Base-by-base conservation (phyloP, 1,140 invertebrate species). In the Meloidogyne floridensis region DNA sequence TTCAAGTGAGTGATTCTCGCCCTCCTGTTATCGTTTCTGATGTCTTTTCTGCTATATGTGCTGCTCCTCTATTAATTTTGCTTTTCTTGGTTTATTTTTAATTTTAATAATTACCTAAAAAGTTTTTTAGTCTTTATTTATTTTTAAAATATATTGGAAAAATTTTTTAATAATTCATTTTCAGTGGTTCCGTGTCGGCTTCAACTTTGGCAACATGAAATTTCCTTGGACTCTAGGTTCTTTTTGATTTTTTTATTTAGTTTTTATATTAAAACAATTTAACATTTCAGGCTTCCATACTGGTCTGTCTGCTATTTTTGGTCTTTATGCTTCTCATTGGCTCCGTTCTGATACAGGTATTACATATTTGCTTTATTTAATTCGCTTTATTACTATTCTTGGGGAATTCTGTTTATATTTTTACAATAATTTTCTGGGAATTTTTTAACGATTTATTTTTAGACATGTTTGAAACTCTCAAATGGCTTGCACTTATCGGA, bases 381-480 rank as follows among this genome's bases (percentile, higher is more conserved):
- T 59, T 15, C 2, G 15, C 11, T 2, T 59, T 15, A 5, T 56
- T 56, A 59, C 13, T 11, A 59, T 15, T 15, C 15, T 59, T 15
- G 2, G 13, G 11, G 11, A 54, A 54, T 32, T 32, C 32, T 32
- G 32, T 32, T 32, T 32, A 32, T 32, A 54, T 13, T 9, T 54
- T 54, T 54, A 3, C 8, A 11, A 54, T 10, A 54, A 9, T 11
- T 10, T 54, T 10, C 10, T 13, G 0, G 7, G 8, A 9, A 54
- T 54, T 54, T 10, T 54, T 10, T 54, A 54, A 11, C 10, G 9
- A 9, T 54, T 54, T 54, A n/a, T 65, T 15, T 47, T 18, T 80
- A 65, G 94, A 96, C 87, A 98, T 98, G 96, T 98, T 98, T 91
- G 93, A 94, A 75, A 97, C 96, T n/a, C 91, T 97, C 86, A 94